phyloP scores from a whole-genome alignment of 2,113 vertebrate species.

The Podiceps cristatus region DNA sequence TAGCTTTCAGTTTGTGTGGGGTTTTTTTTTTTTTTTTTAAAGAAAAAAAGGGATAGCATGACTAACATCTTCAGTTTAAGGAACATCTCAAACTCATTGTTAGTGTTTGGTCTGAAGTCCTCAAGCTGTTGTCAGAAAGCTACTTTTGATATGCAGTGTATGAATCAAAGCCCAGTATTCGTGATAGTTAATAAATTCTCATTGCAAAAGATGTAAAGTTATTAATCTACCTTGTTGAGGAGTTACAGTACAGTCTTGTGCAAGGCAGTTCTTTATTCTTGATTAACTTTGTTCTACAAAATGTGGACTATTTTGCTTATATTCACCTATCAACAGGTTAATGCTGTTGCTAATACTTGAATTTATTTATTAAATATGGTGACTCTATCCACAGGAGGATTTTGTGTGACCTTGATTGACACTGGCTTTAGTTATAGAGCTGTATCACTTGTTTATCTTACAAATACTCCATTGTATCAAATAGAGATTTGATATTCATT shows the following conservation, averaged over 20 bases:
- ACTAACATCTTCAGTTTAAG: neutral
- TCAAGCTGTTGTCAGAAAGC: neutral
- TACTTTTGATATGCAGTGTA: neutral
- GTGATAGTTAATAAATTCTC: neutral
- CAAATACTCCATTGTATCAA: neutral
- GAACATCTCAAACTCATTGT: neutral
- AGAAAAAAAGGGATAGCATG: neutral
- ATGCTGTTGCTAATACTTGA: neutral
- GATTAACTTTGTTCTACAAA: neutral
- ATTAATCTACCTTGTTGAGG: neutral
- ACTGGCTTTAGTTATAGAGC: neutral
- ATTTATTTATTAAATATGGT: neutral
- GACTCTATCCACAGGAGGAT: neutral
- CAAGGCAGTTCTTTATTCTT: neutral
- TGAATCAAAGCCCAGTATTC: neutral
- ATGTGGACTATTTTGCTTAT: neutral
- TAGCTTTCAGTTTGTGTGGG: neutral
- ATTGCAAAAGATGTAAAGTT: neutral
- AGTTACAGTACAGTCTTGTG: neutral
- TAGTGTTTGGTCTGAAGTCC: neutral
- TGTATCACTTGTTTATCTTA: neutral
- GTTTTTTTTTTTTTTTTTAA: too few species aligned
- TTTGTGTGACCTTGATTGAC: neutral
- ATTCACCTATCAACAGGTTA: neutral
- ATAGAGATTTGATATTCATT: neutral